phyloP scores from a whole-genome alignment of 2,797 vertebrate genomes.

The Hafferia zeledoni region DNA sequence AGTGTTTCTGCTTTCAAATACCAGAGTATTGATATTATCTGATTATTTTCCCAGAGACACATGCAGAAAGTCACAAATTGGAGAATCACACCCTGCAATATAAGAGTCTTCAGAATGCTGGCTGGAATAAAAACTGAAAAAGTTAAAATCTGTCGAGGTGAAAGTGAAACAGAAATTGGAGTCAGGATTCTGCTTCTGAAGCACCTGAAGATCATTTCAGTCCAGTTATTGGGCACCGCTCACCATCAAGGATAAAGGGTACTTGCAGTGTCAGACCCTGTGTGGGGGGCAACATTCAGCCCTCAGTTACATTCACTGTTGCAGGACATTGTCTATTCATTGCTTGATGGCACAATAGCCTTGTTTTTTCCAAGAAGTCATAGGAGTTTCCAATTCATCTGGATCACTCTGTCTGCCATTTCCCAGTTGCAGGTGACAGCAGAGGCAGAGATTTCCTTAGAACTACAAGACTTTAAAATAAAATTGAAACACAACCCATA shows the following conservation, averaged over 20 bases:
- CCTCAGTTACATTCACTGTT: not conserved
- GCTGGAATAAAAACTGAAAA: not conserved
- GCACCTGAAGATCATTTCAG: not conserved
- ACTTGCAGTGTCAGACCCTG: not conserved
- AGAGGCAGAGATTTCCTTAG: slow-evolving; percentile 37
- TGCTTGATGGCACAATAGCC: not conserved
- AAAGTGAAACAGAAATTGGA: not conserved
- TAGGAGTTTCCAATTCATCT: not conserved
- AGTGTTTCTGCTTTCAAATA: not conserved
- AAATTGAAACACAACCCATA: slow-evolving; percentile 39
- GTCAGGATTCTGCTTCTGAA: not conserved
- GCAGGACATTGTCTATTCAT: not conserved
- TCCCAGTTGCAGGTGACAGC: not conserved
- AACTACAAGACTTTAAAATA: not conserved
- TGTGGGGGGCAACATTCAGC: not conserved
- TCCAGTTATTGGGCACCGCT: not conserved
- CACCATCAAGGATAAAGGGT: not conserved
- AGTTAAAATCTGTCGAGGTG: not conserved
- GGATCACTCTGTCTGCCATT: not conserved
- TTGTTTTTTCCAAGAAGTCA: not conserved
- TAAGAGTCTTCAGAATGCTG: not conserved
- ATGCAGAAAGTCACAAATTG: not conserved
- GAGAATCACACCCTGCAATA: not conserved
- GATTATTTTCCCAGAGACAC: not conserved
- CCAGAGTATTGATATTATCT: not conserved